Evolutionary conservation across 2,888 invertebrate species (phyloP), one percentile per base, ranked within the genome.

Genomic region (Cheilosia scutellata): DNA sequence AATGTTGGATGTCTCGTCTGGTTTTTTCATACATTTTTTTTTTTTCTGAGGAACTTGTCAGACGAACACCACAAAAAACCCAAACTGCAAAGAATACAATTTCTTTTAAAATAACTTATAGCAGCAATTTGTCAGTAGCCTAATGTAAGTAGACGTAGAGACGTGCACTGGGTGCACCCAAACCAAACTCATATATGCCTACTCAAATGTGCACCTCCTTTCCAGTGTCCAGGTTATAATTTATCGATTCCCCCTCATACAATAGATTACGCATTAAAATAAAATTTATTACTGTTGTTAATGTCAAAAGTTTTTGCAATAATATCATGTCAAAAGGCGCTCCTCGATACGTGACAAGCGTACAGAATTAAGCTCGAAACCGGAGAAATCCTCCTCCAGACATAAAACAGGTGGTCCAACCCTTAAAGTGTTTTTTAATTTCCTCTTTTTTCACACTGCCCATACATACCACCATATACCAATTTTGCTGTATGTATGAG

Each of bases 241-340:
- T 63, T 79, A 83, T 80, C 60, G 75, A 75, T 65, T 47, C 33
- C 53, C 51, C 33, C 13, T 25, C 47, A 70, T 68, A 68, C 57
- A 65, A 70, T 75, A 37, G 75, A 75, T 79, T 58, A 70, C 68
- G 58, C 70, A 83, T 83, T 84, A 60, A 80, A 84, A 84, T 70
- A 60, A 79, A 75, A 84, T 84, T 84, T 80, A 84, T 84, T 80
- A 49, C 80, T 47, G 60, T 49, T 75, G 84, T 84, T 84, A 84
- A 84, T 80, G 84, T 80, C 75, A 75, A 80, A 84, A 79, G 79
- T 75, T 75, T 65, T 75, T 65, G 79, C 79, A 79, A 70, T 60
- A 71, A 65, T 84, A 65, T 55, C 71, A 70, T 84, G 79, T 84
- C 79, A 70, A 71, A 62, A 65, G 84, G 58, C 84, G 84, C 84